Conservation (phyloP, 2,113 vertebrate species). For the Leptocoma aspasia region DNA sequence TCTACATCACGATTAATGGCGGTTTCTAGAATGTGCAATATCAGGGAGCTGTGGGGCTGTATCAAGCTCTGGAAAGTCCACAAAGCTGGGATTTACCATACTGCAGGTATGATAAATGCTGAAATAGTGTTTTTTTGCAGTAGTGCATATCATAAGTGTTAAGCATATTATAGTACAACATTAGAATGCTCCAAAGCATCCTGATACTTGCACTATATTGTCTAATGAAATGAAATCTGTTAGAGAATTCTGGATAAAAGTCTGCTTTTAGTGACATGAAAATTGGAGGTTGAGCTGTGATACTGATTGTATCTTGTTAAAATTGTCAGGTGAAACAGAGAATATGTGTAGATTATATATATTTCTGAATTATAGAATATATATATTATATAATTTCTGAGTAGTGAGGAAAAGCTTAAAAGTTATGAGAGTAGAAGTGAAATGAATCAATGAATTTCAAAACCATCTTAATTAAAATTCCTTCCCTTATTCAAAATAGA, state of each 20-base stretch:
- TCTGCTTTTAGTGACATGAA: background rate
- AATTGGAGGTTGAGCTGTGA: background rate
- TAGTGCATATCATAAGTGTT: background rate
- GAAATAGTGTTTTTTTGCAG: background rate
- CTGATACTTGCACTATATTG: background rate
- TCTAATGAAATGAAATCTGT: background rate
- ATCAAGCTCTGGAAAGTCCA: background rate
- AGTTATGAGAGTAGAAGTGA: background rate
- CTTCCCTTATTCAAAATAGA: background rate
- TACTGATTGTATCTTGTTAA: background rate
- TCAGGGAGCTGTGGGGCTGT: background rate
- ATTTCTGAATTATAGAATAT: too few species aligned
- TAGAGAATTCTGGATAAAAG: background rate
- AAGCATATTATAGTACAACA: background rate
- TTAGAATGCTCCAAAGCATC: background rate
- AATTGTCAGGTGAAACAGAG: background rate
- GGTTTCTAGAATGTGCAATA: background rate
- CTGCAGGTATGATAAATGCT: background rate
- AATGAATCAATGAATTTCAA: background rate
- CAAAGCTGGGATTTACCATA: background rate
- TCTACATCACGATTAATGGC: background rate
- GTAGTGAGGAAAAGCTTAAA: background rate
- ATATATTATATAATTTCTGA: too few species aligned
- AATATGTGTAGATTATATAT: background rate
- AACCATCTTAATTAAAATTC: background rate